These are phyloP conservation scores for Ophion costatus DNA, from an alignment of 2,888 invertebrate genomes.

Conservation along the genomic window DNA sequence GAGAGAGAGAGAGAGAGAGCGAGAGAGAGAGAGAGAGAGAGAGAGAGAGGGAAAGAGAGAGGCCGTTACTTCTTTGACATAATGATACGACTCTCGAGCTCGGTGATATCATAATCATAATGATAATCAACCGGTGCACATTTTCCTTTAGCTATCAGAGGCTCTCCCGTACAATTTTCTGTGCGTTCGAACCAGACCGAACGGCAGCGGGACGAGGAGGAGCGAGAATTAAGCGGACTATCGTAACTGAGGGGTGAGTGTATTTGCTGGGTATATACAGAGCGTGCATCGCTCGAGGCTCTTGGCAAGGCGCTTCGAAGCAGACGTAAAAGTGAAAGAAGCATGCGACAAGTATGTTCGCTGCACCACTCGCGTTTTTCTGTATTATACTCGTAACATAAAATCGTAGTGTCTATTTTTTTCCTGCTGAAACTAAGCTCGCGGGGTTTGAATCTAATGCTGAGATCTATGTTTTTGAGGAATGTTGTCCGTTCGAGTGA, in stretches of 20 bases:
- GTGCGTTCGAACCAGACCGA: slow-evolving; percentile 62
- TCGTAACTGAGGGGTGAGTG: slow-evolving; percentile 38
- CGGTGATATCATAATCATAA: slow-evolving; percentile 69
- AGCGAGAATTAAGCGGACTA: slow-evolving; percentile 51
- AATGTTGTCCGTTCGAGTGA: not conserved
- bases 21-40: slow-evolving; percentile 24
- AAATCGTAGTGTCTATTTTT: not conserved
- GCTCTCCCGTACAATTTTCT: slow-evolving; percentile 62
- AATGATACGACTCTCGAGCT: slow-evolving; percentile 66
- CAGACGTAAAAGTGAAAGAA: slow-evolving; percentile 3
- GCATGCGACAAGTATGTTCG: not conserved
- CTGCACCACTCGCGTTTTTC: not conserved
- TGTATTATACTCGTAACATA: not conserved
- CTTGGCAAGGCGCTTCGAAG: slow-evolving; percentile 22
- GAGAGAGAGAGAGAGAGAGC: slow-evolving; percentile 19
- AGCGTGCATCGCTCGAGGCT: slow-evolving; percentile 51
- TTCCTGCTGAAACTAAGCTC: not conserved
- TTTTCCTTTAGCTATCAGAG: slow-evolving; percentile 68
- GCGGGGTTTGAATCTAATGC: not conserved
- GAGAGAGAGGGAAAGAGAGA: slow-evolving; percentile 27
- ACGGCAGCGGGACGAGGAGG: slow-evolving; percentile 48
- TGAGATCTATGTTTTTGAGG: slow-evolving; percentile 18
- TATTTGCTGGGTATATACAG: slow-evolving; percentile 39
- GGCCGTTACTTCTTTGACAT: slow-evolving; percentile 64
- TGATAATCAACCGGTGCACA: slow-evolving; percentile 69